A percentile compares a stretch with the other conserved stretches of the same genome.
These are phyloP conservation scores for Diplodus puntazzo DNA, from an alignment of 2,797 vertebrate genomes.

Conservation along the genomic window DNA sequence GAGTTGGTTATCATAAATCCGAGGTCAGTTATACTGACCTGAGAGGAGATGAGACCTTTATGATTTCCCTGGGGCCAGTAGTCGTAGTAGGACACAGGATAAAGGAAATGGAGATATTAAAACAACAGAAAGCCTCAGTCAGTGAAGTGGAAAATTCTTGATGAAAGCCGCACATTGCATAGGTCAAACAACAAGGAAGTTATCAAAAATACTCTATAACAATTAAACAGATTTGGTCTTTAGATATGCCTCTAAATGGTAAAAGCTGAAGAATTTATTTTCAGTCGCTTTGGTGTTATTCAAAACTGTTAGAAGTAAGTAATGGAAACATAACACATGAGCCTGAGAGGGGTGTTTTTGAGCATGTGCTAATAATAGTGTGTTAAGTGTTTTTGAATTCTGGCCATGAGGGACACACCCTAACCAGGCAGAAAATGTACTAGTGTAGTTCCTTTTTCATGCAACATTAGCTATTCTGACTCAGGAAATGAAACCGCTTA, in stretches of 20 bases:
- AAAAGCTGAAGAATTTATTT: neutral
- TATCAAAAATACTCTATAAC: neutral
- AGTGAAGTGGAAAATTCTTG: neutral
- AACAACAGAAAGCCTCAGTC: neutral
- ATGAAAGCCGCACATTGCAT: neutral
- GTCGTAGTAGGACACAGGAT: neutral
- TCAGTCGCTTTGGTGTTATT: conserved; percentile 5
- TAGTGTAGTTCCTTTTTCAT: conserved; percentile 78
- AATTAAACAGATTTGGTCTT: neutral
- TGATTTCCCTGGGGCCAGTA: neutral
- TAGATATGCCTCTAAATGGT: neutral
- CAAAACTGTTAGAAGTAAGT: conserved; percentile 20
- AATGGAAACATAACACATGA: conserved; percentile 67
- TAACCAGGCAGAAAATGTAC: conserved; percentile 75
- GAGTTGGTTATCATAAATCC: neutral
- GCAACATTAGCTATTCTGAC: conserved; percentile 65
- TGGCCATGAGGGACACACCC: conserved; percentile 79
- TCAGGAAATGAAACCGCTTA: conserved; percentile 68
- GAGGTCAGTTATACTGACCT: neutral
- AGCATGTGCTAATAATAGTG: conserved; percentile 83
- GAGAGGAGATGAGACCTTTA: neutral
- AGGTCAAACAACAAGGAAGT: neutral
- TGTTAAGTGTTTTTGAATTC: conserved; percentile 74
- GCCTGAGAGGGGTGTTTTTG: conserved; percentile 56
- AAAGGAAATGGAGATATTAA: neutral